These are phyloP conservation scores for Collichthys lucidus DNA, from an alignment of 2,113 vertebrate genomes.

Conservation along the genomic window DNA sequence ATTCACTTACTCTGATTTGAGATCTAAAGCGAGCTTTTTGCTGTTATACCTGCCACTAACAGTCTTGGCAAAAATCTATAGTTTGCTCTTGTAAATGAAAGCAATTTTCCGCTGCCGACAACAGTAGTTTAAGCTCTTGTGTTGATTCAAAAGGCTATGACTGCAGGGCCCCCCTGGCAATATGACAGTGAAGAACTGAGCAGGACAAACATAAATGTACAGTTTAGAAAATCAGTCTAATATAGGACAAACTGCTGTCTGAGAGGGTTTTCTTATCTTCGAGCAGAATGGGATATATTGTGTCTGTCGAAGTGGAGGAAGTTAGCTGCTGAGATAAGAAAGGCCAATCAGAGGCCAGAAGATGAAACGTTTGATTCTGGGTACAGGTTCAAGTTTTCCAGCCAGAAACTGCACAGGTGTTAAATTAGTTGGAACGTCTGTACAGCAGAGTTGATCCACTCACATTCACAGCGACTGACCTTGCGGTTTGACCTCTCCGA, in stretches of 20 bases:
- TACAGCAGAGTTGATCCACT: slow-evolving; percentile 16
- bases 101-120: slow-evolving; percentile 71
- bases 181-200: slow-evolving; percentile 48
- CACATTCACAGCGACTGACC: slow-evolving; percentile 42
- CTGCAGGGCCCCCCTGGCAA: slow-evolving; percentile 55
- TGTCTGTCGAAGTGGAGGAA: slow-evolving; percentile 44
- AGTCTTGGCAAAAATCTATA: slow-evolving; percentile 72
- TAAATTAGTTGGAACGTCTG: slow-evolving; percentile 34
- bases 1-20: slow-evolving; percentile 72
- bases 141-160: slow-evolving; percentile 77
- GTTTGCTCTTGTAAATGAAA: slow-evolving; percentile 78
- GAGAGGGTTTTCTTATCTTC: slow-evolving; percentile 49
- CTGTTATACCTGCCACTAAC: slow-evolving; percentile 59
- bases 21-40: slow-evolving; percentile 56
- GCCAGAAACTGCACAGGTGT: slow-evolving; percentile 41
- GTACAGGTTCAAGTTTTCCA: slow-evolving; percentile 42
- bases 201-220: slow-evolving; percentile 64
- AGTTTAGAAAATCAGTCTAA: slow-evolving; percentile 62
- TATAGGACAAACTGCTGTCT: slow-evolving; percentile 55
- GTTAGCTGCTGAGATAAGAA: slow-evolving; percentile 54
- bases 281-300: slow-evolving; percentile 57
- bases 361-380: slow-evolving; percentile 52
- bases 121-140: slow-evolving; percentile 65
- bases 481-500: slow-evolving; percentile 53
- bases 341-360: slow-evolving; percentile 53